Evolutionary conservation across 2,797 vertebrate species (phyloP).

Genomic region (Coluber constrictor): DNA sequence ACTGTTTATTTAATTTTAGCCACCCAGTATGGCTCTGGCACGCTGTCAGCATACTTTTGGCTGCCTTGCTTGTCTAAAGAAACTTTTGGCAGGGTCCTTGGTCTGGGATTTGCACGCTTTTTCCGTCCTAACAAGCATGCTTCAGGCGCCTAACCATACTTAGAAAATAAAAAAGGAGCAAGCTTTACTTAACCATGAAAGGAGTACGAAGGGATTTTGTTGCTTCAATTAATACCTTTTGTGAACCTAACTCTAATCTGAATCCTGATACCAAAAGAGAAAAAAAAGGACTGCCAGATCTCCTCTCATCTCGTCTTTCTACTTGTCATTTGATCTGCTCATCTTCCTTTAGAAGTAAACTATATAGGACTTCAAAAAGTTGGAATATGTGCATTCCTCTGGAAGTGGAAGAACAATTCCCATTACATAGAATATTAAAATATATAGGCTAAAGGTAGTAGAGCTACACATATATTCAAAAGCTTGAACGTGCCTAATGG

Average conservation of each 20-base stretch:
- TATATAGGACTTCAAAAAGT: background rate
- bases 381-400: background rate
- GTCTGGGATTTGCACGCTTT: constrained; percentile 67
- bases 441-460: background rate
- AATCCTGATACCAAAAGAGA: constrained; percentile 33
- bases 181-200: constrained; percentile 69
- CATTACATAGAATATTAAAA: background rate
- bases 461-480: background rate
- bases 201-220: constrained; percentile 64
- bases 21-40: constrained; percentile 70
- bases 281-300: constrained; percentile 14
- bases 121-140: constrained; percentile 65
- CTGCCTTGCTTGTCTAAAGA: constrained; percentile 64
- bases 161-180: constrained; percentile 63
- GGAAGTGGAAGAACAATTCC: background rate
- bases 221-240: constrained; percentile 54
- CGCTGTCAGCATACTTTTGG: constrained; percentile 61
- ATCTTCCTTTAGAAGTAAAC: background rate
- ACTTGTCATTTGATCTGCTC: background rate
- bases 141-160: constrained; percentile 61
- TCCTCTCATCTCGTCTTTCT: rapidly evolving
- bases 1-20: constrained; percentile 70
- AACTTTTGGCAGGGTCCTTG: constrained; percentile 67
- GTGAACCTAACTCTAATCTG: constrained; percentile 47
- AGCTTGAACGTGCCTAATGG: background rate